These are phyloP conservation scores for Leucophenga montana DNA, from an alignment of 2,888 invertebrate species.

Conservation along the genomic window DNA sequence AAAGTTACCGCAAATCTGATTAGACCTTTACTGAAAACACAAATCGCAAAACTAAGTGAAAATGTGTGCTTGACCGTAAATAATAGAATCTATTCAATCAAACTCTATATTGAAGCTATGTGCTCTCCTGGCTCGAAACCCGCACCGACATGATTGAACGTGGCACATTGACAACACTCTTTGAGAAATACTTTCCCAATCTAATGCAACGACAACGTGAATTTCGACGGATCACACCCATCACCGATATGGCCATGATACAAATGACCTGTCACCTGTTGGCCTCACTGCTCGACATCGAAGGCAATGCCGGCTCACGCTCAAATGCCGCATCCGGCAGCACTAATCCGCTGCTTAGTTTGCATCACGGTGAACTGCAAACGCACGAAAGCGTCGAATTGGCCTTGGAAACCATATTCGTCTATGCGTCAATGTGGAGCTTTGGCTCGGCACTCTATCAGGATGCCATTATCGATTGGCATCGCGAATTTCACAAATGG, in stretches of 20 bases:
- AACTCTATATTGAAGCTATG: slow-evolving; percentile 75
- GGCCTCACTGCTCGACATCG: slow-evolving; percentile 81
- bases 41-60: too few relatives aligned
- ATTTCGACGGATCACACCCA: slow-evolving; percentile 92
- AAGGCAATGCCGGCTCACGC: slow-evolving; percentile 21
- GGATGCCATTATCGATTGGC: slow-evolving; percentile 92
- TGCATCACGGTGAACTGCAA: slow-evolving; percentile 77
- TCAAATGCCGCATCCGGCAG: slow-evolving; percentile 28
- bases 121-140: slow-evolving; percentile 91
- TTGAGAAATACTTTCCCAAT: slow-evolving; percentile 94
- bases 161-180: slow-evolving; percentile 88
- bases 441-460: slow-evolving; percentile 93
- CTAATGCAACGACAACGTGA: slow-evolving; percentile 84
- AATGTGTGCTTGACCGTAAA: too few relatives aligned
- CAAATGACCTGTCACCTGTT: slow-evolving; percentile 91
- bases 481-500: slow-evolving; percentile 97
- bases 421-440: slow-evolving; percentile 92
- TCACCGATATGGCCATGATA: slow-evolving; percentile 92
- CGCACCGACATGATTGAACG: slow-evolving; percentile 83
- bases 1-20: too few relatives aligned
- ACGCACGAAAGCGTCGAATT: slow-evolving; percentile 78
- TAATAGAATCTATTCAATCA: background rate
- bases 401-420: slow-evolving; percentile 92
- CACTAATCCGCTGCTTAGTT: slow-evolving; percentile 49
- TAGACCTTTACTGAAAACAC: too few relatives aligned